phyloP scores from a whole-genome alignment of 2,113 vertebrate genomes.

The Pseudopodoces humilis region DNA sequence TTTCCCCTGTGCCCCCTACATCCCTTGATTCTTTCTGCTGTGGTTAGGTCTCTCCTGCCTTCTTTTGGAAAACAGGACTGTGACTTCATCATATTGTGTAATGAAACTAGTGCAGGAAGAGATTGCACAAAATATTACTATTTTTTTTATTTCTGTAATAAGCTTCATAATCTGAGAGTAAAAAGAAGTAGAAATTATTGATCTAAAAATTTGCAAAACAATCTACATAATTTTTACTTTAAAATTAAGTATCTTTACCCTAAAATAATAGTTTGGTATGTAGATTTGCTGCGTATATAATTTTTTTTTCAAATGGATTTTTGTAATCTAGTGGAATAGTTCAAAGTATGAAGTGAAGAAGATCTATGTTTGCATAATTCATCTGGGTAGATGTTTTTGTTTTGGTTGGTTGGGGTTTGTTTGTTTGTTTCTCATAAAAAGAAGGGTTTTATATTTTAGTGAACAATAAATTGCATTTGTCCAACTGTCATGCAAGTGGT shows the following conservation, averaged over 20 bases:
- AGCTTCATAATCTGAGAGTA: neutral
- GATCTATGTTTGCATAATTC: neutral
- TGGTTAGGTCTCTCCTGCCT: constrained; percentile 36
- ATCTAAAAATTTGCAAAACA: neutral
- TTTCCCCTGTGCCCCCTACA: neutral
- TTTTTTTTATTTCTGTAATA: neutral
- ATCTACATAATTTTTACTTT: neutral
- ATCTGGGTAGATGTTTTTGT: neutral
- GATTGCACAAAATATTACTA: neutral
- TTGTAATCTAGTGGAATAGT: neutral
- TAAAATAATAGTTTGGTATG: neutral
- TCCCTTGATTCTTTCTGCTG: constrained; percentile 37
- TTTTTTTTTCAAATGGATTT: neutral
- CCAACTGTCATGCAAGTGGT: neutral
- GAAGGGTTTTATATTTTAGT: neutral
- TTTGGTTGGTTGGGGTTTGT: neutral
- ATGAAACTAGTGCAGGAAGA: constrained; percentile 23
- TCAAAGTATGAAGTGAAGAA: neutral
- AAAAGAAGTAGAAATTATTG: neutral
- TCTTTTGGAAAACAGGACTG: constrained; percentile 33
- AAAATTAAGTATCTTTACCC: neutral
- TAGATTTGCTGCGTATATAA: neutral
- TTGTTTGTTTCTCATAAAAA: neutral
- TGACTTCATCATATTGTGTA: constrained; percentile 22
- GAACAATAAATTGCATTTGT: neutral